A percentile compares a stretch with the other conserved stretches of the same genome.
Conservation (phyloP, 2,113 vertebrate species). For the Zeus faber region DNA sequence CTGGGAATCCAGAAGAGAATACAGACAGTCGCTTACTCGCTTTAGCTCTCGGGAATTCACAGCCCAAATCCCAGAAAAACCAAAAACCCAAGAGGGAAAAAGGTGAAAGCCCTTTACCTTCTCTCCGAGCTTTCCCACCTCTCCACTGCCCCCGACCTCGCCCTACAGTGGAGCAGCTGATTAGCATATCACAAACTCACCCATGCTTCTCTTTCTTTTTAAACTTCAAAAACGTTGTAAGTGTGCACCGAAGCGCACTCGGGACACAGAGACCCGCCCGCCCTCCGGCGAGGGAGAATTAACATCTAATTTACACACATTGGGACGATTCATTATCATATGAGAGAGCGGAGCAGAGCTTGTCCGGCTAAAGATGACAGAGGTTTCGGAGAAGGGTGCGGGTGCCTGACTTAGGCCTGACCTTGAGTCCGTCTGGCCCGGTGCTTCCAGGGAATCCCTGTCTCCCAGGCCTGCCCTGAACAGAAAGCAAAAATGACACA, state of each 20-base stretch:
- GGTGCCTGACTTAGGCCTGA: slow-evolving; percentile 59
- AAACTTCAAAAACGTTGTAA: slow-evolving; percentile 30
- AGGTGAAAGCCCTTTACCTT: slow-evolving; percentile 79
- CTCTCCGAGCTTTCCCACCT: slow-evolving; percentile 87
- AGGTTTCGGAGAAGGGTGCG: slow-evolving; percentile 1
- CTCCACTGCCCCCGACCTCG: slow-evolving; percentile 84
- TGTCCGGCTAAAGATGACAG: slow-evolving; percentile 44
- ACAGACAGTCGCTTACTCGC: slow-evolving; percentile 9
- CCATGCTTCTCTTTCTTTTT: slow-evolving; percentile 39
- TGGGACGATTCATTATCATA: slow-evolving; percentile 39
- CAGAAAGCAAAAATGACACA: slow-evolving; percentile 66
- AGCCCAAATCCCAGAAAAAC: background rate
- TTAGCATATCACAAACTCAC: slow-evolving; percentile 58
- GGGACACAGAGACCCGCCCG: slow-evolving; percentile 29
- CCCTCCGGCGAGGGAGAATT: slow-evolving; percentile 45
- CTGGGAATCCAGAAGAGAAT: slow-evolving; percentile 59
- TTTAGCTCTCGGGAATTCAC: background rate
- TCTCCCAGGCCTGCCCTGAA: slow-evolving; percentile 89
- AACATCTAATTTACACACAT: slow-evolving; percentile 56
- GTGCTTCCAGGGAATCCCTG: slow-evolving; percentile 87
- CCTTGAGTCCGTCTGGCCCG: slow-evolving; percentile 88
- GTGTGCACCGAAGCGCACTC: no score
- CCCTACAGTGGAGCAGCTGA: slow-evolving; percentile 77
- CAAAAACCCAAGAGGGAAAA: slow-evolving; percentile 23
- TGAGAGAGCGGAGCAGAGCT: slow-evolving; percentile 22